phyloP scores from a whole-genome alignment of 2,797 vertebrate species.

The Ceryle rudis region DNA sequence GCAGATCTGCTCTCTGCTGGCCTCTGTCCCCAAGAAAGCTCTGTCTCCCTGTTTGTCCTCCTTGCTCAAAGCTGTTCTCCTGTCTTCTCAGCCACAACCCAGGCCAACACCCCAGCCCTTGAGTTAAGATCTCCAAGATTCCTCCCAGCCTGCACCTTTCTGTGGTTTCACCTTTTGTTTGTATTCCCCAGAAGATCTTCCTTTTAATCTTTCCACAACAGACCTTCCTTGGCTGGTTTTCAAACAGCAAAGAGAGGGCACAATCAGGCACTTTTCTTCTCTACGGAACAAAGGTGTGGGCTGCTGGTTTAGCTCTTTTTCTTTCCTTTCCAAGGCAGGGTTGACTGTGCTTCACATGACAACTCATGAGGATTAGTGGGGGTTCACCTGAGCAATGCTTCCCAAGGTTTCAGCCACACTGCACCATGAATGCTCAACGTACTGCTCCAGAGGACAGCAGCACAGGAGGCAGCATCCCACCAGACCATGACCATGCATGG shows the following conservation, averaged over 20 bases:
- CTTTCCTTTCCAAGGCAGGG: conserved; percentile 6
- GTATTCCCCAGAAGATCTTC: neutral
- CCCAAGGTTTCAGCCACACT: conserved; percentile 10
- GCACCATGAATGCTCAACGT: neutral
- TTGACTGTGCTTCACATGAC: conserved; percentile 28
- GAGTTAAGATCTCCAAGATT: neutral
- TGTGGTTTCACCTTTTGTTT: neutral
- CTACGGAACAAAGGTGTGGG: neutral
- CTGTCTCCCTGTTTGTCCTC: neutral
- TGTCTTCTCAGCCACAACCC: neutral
- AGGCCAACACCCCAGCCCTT: neutral
- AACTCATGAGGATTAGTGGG: conserved; percentile 26
- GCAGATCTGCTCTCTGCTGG: neutral
- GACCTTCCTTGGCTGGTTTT: neutral
- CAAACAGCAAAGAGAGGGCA: neutral
- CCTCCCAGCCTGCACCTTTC: fast-evolving
- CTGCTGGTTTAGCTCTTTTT: neutral
- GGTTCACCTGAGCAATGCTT: conserved; percentile 60
- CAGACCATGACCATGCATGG: neutral
- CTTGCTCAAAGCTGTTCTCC: neutral
- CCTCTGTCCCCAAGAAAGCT: neutral
- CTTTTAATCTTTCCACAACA: neutral
- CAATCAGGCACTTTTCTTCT: neutral
- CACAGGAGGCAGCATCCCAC: neutral
- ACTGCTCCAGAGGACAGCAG: neutral